A percentile compares a stretch with the other conserved stretches of the same genome.
These are phyloP conservation scores for Lordiphosa collinella DNA, from an alignment of 1,140 invertebrate genomes.

Conservation along the genomic window DNA sequence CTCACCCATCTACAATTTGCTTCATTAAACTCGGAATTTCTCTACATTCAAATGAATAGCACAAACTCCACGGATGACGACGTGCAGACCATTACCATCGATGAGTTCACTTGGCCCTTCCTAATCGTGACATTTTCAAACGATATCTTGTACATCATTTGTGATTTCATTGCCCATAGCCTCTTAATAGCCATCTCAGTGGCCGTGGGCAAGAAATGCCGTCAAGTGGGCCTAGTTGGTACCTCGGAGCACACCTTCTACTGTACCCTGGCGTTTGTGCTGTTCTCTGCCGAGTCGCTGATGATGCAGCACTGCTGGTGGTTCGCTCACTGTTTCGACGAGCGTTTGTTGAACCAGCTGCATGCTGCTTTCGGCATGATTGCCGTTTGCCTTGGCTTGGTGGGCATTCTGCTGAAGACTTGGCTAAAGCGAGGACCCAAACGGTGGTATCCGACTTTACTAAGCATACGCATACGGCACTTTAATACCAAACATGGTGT, in stretches of 20 bases:
- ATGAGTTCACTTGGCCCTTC: constrained; percentile 4
- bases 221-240: neutral
- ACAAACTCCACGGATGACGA: no score
- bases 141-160: neutral
- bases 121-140: neutral
- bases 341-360: neutral
- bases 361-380: constrained; percentile 24
- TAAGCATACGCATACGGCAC: neutral
- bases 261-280: constrained; percentile 13
- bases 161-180: neutral
- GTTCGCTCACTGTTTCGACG: neutral
- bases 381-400: neutral
- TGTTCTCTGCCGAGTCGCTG: constrained; percentile 10
- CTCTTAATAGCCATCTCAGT: neutral
- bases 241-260: constrained; percentile 27
- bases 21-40: no score
- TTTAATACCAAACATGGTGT: constrained; percentile 20
- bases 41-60: no score
- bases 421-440: neutral
- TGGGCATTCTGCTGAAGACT: constrained; percentile 15
- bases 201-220: constrained; percentile 7
- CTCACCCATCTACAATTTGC: no score
- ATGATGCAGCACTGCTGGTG: constrained; percentile 6
- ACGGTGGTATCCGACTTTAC: no score
- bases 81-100: neutral